Evolutionary conservation across 1,140 invertebrate species (phyloP).

Genomic region (Caerostris extrusa): DNA sequence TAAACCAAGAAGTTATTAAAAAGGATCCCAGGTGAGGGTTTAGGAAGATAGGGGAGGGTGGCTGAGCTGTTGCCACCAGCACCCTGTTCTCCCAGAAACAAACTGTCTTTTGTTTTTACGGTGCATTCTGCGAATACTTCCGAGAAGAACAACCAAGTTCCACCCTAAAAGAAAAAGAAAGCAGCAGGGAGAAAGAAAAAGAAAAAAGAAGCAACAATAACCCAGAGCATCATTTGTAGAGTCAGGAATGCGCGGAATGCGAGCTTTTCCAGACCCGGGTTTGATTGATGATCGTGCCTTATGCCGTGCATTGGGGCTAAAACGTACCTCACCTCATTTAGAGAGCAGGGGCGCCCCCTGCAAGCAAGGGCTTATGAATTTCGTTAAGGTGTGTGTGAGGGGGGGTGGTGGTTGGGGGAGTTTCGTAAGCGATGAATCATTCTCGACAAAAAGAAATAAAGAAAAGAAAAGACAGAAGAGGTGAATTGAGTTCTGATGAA

Average conservation of each 20-base stretch:
- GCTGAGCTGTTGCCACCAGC: background rate
- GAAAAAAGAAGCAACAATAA: slow-evolving; percentile 67
- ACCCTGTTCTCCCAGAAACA: slow-evolving; percentile 43
- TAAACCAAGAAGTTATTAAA: slow-evolving; percentile 64
- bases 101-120: slow-evolving; percentile 74
- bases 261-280: slow-evolving; percentile 55
- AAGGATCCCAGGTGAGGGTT: slow-evolving; percentile 19
- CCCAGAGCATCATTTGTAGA: slow-evolving; percentile 67
- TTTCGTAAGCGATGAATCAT: slow-evolving; percentile 56
- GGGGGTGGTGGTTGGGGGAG: background rate
- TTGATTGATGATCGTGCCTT: slow-evolving; percentile 62
- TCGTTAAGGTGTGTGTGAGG: slow-evolving; percentile 17
- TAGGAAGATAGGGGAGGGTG: background rate
- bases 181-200: background rate
- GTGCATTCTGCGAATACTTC: slow-evolving; percentile 68
- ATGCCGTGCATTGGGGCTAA: slow-evolving; percentile 49
- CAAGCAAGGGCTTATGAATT: slow-evolving; percentile 65
- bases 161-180: slow-evolving; percentile 2
- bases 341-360: slow-evolving; percentile 55
- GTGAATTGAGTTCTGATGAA: background rate
- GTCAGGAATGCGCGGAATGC: slow-evolving; percentile 61
- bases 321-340: slow-evolving; percentile 68
- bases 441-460: slow-evolving; percentile 5
- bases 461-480: background rate
- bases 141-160: slow-evolving; percentile 12